A percentile compares a stretch with the other conserved stretches of the same genome.
Conservation (phyloP, 2,888 invertebrate species). For the Dasypolia templi region DNA sequence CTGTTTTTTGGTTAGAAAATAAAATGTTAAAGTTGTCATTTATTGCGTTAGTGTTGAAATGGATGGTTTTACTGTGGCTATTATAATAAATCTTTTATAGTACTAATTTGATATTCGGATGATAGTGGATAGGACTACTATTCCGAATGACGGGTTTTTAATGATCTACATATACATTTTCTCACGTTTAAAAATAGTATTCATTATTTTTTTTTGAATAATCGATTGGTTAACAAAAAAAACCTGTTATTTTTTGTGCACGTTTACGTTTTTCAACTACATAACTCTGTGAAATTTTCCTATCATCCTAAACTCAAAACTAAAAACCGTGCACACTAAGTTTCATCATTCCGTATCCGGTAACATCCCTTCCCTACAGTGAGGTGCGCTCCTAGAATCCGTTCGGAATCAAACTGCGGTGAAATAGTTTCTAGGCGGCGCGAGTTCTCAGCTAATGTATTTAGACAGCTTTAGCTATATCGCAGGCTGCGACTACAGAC, state of each 20-base stretch:
- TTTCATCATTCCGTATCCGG: slow-evolving; percentile 63
- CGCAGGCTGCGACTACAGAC: slow-evolving; percentile 60
- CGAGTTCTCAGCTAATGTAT: slow-evolving; percentile 76
- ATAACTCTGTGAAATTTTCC: neutral
- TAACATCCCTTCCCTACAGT: slow-evolving; percentile 70
- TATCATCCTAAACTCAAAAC: neutral
- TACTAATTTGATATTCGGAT: neutral
- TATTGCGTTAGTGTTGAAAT: slow-evolving; percentile 42
- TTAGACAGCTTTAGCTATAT: slow-evolving; percentile 69
- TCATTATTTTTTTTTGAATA: no score
- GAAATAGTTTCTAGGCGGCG: slow-evolving; percentile 71
- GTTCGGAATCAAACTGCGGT: slow-evolving; percentile 79
- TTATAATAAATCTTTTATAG: slow-evolving; percentile 17
- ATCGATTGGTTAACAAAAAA: neutral
- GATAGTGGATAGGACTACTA: neutral
- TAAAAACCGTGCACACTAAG: slow-evolving; percentile 47
- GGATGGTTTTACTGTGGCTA: slow-evolving; percentile 11
- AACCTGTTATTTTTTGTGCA: neutral
- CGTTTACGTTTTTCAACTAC: neutral
- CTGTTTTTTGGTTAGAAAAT: slow-evolving; percentile 37
- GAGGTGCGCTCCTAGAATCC: slow-evolving; percentile 74
- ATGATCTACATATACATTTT: neutral
- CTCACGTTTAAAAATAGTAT: neutral
- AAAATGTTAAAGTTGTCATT: slow-evolving; percentile 49
- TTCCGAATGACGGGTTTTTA: neutral